phyloP scores from a whole-genome alignment of 2,797 vertebrate genomes.

The Anomalospiza imberbis region DNA sequence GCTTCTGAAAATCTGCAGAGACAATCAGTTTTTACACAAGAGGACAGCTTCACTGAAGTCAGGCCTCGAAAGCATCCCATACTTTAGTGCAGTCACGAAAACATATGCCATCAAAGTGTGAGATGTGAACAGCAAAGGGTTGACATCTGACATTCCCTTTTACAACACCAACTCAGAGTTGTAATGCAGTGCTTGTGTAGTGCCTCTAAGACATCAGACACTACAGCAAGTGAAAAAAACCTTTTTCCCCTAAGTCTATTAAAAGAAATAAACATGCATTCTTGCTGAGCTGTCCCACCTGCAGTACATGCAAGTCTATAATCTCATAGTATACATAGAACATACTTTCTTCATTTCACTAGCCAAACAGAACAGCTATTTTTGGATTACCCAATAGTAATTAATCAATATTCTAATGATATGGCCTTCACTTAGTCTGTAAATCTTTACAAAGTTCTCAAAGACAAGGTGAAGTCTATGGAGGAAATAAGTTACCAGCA shows the following conservation, averaged over 20 bases:
- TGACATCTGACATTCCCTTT: background rate
- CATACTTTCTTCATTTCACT: background rate
- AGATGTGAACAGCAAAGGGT: background rate
- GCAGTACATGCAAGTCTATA: background rate
- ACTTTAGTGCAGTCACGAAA: background rate
- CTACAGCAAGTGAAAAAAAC: background rate
- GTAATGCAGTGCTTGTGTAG: background rate
- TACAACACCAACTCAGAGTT: background rate
- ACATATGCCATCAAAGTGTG: background rate
- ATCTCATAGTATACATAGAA: background rate
- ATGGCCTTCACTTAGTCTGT: background rate
- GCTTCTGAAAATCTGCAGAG: background rate
- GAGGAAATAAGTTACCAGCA: background rate
- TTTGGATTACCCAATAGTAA: background rate
- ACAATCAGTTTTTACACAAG: background rate
- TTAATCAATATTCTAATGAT: background rate
- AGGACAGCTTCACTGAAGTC: background rate
- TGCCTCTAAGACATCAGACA: background rate
- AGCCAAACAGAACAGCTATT: background rate
- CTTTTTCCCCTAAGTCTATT: rapidly evolving
- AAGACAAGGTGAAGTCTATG: background rate
- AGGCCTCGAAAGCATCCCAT: background rate
- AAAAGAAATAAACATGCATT: background rate
- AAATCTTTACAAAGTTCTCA: background rate
- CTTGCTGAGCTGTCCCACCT: background rate